Conservation (phyloP, 2,888 invertebrate genomes). For the Nasonia oneida region DNA sequence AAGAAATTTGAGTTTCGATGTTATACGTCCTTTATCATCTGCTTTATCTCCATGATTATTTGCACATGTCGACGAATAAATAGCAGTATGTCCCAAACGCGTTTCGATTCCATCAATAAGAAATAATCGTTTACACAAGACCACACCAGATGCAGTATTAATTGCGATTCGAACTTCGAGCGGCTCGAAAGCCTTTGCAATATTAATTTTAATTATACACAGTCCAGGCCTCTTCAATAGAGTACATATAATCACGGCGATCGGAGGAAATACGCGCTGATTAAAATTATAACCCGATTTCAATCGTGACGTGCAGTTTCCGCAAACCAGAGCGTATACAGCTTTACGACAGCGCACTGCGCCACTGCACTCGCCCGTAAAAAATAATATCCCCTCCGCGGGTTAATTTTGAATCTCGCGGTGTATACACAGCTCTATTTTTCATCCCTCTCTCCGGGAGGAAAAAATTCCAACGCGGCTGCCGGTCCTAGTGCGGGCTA, state of each 20-base stretch:
- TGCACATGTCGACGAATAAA: neutral
- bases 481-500: no score
- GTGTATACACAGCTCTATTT: neutral
- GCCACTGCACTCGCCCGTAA: neutral
- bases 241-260: neutral
- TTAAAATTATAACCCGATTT: neutral
- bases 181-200: neutral
- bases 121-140: conserved; percentile 11
- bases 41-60: neutral
- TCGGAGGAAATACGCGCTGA: neutral
- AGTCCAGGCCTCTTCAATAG: neutral
- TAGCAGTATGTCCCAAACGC: neutral
- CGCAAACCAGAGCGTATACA: neutral
- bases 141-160: neutral
- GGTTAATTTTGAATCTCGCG: conserved; percentile 23
- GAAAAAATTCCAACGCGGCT: neutral
- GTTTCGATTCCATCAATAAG: neutral
- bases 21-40: no score
- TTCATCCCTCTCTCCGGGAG: neutral
- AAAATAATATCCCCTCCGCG: neutral
- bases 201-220: conserved; percentile 30
- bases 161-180: conserved; percentile 6
- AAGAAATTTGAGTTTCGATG: no score
- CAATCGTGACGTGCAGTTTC: neutral
- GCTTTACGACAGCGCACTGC: neutral